phyloP scores from a whole-genome alignment of 1,140 invertebrate species.

The Odontomachus brunneus region DNA sequence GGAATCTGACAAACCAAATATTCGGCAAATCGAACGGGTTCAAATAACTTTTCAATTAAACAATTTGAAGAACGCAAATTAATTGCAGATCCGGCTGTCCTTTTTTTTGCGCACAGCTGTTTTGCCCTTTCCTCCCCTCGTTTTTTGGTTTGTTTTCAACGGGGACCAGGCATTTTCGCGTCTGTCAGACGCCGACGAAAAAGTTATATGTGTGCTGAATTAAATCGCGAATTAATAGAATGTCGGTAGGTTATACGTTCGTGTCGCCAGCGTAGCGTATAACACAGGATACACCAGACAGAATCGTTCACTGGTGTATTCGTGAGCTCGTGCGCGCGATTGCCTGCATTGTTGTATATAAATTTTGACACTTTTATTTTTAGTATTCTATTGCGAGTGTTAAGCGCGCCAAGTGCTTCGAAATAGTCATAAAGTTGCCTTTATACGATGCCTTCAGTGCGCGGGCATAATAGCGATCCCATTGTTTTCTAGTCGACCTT shows the following conservation, averaged over 20 bases:
- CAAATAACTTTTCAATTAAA: slow-evolving; percentile 48
- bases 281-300: too few species aligned
- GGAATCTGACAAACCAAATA: background rate
- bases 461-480: background rate
- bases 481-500: slow-evolving; percentile 28
- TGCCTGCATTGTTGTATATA: background rate
- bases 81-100: slow-evolving; percentile 32
- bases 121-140: too few species aligned
- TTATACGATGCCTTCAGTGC: slow-evolving; percentile 3
- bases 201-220: slow-evolving; percentile 4
- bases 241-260: background rate
- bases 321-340: background rate
- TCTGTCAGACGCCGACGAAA: background rate
- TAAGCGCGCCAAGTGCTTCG: slow-evolving; percentile 18
- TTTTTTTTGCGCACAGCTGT: background rate
- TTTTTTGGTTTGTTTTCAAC: background rate
- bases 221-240: slow-evolving; percentile 10
- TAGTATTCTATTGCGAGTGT: slow-evolving; percentile 22
- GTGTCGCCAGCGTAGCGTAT: background rate
- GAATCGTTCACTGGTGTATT: background rate
- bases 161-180: background rate
- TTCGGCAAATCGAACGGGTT: slow-evolving; percentile 30
- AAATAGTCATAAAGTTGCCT: slow-evolving; percentile 21
- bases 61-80: slow-evolving; percentile 25
- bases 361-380: slow-evolving; percentile 44